phyloP scores from a whole-genome alignment of 1,140 invertebrate species.

The Caenorhabditis briggsae region DNA sequence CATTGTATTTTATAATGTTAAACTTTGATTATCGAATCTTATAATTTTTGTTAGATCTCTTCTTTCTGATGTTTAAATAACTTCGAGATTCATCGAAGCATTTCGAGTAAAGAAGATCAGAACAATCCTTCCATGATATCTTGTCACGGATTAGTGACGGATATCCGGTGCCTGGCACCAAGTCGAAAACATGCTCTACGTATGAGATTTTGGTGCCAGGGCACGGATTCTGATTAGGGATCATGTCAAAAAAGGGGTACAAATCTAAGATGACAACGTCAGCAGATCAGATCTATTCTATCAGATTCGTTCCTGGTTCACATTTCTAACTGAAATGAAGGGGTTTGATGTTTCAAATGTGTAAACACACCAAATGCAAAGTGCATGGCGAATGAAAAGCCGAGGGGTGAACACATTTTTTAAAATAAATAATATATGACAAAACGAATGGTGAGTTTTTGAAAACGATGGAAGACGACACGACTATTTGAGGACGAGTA shows the following conservation, averaged over 20 bases:
- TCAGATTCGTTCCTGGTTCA: no score
- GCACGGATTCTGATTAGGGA: no score
- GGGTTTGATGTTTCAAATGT: not conserved
- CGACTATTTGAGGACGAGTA: constrained; percentile 4
- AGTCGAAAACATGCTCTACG: not conserved
- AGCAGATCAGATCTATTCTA: no score
- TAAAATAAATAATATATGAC: constrained; percentile 41
- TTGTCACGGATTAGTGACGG: not conserved
- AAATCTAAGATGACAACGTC: no score
- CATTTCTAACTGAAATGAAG: no score
- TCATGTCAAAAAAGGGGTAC: no score
- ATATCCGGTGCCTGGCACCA: constrained; percentile 27
- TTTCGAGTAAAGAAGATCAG: not conserved
- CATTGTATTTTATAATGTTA: not conserved
- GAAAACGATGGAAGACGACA: constrained; percentile 43
- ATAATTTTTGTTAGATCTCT: not conserved
- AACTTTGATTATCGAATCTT: not conserved
- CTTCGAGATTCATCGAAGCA: not conserved
- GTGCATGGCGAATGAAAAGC: not conserved
- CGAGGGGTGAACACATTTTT: constrained; percentile 7
- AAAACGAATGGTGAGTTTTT: not conserved
- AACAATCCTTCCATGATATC: not conserved
- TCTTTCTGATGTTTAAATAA: constrained; percentile 3
- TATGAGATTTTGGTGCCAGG: no score
- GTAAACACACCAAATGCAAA: not conserved